These are phyloP conservation scores for Procambarus virginalis DNA, from an alignment of 1,140 invertebrate genomes.

Conservation along the genomic window DNA sequence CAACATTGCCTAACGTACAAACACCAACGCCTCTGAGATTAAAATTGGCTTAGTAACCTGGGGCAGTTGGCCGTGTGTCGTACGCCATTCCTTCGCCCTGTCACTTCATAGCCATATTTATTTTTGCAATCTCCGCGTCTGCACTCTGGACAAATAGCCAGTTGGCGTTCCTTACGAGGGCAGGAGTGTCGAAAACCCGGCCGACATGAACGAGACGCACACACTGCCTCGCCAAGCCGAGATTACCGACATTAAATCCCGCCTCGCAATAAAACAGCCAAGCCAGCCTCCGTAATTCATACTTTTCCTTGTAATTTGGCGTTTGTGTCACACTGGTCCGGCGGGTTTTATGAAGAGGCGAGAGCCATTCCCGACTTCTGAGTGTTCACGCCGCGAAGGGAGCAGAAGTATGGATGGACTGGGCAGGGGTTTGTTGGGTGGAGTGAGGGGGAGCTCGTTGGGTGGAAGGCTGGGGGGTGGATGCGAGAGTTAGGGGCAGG, in stretches of 20 bases:
- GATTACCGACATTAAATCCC: constrained; percentile 35
- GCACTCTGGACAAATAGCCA: constrained; percentile 32
- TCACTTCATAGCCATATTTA: constrained; percentile 41
- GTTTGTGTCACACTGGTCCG: constrained; percentile 35
- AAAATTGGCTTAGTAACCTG: not conserved
- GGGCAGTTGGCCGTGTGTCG: constrained; percentile 12
- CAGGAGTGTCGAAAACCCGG: not conserved
- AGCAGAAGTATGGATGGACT: not conserved
- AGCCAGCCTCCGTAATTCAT: constrained; percentile 22
- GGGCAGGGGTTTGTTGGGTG: not conserved
- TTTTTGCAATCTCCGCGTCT: constrained; percentile 30
- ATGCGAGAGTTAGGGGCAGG: too few relatives aligned
- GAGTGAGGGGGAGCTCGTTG: not conserved
- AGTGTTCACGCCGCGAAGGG: not conserved
- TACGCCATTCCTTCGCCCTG: constrained; percentile 13
- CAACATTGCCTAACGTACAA: too few relatives aligned
- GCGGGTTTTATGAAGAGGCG: constrained; percentile 38
- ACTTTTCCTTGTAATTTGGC: constrained; percentile 46
- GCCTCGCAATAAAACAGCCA: constrained; percentile 29
- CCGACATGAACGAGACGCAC: not conserved
- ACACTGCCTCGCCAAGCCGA: not conserved
- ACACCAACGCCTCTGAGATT: not conserved
- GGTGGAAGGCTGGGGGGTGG: not conserved
- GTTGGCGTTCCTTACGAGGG: constrained; percentile 24
- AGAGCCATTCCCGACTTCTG: constrained; percentile 6